Percentiles rank a stretch among this genome's conserved stretches.
These are phyloP conservation scores for Phasia obesa DNA, from an alignment of 2,888 invertebrate species.

Conservation along the genomic window DNA sequence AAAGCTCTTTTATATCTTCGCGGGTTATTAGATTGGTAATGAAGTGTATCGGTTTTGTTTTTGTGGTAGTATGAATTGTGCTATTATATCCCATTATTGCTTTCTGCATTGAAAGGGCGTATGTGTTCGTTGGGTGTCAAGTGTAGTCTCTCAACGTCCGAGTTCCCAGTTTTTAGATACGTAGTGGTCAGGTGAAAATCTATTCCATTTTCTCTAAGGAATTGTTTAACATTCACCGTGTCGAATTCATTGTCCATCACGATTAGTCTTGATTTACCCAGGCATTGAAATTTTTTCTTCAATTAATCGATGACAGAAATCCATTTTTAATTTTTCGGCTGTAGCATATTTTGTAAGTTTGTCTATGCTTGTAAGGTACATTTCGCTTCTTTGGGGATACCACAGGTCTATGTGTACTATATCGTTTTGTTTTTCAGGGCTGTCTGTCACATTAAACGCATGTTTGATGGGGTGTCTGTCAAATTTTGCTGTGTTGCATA, in stretches of 20 bases:
- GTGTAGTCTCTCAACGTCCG: conserved; percentile 14
- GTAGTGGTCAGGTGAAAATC: not conserved
- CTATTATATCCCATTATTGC: too few relatives aligned
- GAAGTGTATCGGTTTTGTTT: too few relatives aligned
- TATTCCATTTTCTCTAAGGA: not conserved
- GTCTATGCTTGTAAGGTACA: conserved; percentile 52
- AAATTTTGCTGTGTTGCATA: conserved; percentile 33
- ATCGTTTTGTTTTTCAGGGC: too few relatives aligned
- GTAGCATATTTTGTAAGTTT: conserved; percentile 49
- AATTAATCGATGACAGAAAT: conserved; percentile 20
- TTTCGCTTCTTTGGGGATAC: conserved; percentile 38
- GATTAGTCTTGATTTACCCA: conserved; percentile 3
- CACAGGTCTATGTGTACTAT: conserved; percentile 50
- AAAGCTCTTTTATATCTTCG: too few relatives aligned
- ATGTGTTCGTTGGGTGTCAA: conserved; percentile 1
- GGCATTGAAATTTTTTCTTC: conserved; percentile 18
- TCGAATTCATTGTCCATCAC: conserved; percentile 21
- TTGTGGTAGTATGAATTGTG: too few relatives aligned
- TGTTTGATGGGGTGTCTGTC: conserved; percentile 31
- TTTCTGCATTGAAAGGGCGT: not conserved
- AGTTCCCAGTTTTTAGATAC: conserved; percentile 13
- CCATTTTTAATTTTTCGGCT: conserved; percentile 42
- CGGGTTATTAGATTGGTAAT: too few relatives aligned
- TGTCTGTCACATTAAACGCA: not conserved
- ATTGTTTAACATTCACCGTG: not conserved